Conservation (phyloP, 2,888 invertebrate species). For the Melanophora roralis region DNA sequence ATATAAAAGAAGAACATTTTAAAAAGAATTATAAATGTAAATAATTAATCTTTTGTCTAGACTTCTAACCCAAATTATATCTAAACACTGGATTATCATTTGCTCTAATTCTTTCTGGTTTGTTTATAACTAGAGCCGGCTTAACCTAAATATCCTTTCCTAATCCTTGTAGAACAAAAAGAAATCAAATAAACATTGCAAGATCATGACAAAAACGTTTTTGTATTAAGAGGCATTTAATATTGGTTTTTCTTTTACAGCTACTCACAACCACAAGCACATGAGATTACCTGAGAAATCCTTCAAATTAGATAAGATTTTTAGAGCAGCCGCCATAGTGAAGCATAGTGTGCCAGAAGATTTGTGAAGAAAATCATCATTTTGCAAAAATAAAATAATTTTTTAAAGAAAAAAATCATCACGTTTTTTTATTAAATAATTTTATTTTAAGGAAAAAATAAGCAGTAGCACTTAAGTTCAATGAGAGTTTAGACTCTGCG, state of each 20-base stretch:
- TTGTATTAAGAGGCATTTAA: too few species aligned
- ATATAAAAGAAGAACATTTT: too few species aligned
- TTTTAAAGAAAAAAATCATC: too few species aligned
- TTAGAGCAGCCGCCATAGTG: neutral
- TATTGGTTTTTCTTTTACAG: neutral
- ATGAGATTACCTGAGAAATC: neutral
- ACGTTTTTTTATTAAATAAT: too few species aligned
- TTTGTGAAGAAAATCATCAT: too few species aligned
- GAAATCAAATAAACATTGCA: slow-evolving; percentile 48
- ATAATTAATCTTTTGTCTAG: slow-evolving; percentile 52
- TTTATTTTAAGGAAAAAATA: too few species aligned
- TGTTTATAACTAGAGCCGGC: neutral
- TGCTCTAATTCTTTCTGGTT: neutral
- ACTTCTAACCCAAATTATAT: slow-evolving; percentile 49
- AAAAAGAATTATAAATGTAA: neutral
- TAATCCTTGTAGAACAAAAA: slow-evolving; percentile 28
- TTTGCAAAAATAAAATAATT: too few species aligned
- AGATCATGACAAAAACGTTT: neutral
- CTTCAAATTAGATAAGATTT: neutral
- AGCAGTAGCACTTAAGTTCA: too few species aligned
- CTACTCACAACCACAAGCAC: neutral
- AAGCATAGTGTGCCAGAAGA: too few species aligned
- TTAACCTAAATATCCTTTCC: neutral
- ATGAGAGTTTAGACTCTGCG: too few species aligned
- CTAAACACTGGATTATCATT: slow-evolving; percentile 61